Evolutionary conservation across 2,797 vertebrate species (phyloP).

Genomic region (Typhlichthys eigenmanni): DNA sequence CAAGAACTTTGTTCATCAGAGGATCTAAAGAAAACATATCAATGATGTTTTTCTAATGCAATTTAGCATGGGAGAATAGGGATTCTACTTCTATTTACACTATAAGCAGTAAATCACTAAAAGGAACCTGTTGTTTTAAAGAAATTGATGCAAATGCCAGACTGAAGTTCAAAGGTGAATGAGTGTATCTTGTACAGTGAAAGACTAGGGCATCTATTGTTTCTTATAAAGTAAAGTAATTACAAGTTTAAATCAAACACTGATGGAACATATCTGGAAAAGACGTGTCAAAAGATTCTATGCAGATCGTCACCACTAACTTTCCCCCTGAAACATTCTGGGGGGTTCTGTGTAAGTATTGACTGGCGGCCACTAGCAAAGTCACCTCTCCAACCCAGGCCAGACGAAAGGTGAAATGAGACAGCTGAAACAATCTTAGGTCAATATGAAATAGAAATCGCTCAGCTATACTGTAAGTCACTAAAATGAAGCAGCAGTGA

Average conservation of each 20-base stretch:
- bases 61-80: too few species aligned
- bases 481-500: slow-evolving; percentile 91
- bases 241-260: slow-evolving; percentile 75
- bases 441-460: slow-evolving; percentile 98
- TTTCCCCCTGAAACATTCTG: slow-evolving; percentile 59
- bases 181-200: slow-evolving; percentile 53
- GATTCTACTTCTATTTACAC: background rate
- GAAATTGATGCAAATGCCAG: slow-evolving; percentile 18
- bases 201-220: slow-evolving; percentile 46
- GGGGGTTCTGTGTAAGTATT: slow-evolving; percentile 85
- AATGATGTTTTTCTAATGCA: too few species aligned
- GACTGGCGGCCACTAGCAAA: slow-evolving; percentile 89
- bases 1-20: too few species aligned
- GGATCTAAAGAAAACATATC: too few species aligned
- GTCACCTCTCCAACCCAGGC: slow-evolving; percentile 91
- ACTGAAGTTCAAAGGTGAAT: slow-evolving; percentile 57
- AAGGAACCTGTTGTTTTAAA: background rate
- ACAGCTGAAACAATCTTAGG: slow-evolving; percentile 97
- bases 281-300: slow-evolving; percentile 78
- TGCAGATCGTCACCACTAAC: slow-evolving; percentile 65
- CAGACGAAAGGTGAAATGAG: slow-evolving; percentile 96
- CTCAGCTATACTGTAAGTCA: slow-evolving; percentile 94
- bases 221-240: slow-evolving; percentile 44
- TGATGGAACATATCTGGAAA: slow-evolving; percentile 79
- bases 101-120: background rate